Conservation (phyloP, 64 coral and sea anemone genomes). For the Stichodactyla helianthus region DNA sequence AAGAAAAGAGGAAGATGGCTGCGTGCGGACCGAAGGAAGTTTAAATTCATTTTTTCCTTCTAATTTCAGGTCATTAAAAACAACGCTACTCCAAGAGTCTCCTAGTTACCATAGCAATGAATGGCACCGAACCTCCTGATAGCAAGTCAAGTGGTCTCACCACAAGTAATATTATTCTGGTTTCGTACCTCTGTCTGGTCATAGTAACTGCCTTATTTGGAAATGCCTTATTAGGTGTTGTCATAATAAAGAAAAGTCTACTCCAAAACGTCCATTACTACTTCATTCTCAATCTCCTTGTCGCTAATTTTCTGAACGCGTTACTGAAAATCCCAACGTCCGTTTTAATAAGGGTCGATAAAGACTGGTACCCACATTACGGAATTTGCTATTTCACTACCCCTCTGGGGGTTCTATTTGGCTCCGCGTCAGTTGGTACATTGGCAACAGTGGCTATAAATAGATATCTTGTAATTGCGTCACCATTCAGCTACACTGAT, state of each 20-base stretch:
- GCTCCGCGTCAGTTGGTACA: conserved; percentile 83
- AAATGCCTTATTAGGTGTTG: conserved; percentile 66
- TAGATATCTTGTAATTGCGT: conserved; percentile 82
- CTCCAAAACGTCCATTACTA: conserved; percentile 88
- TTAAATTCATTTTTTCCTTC: neutral
- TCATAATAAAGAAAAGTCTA: conserved; percentile 70
- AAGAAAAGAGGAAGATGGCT: no score
- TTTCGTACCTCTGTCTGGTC: conserved; percentile 63
- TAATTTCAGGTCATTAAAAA: neutral
- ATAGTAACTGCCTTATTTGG: conserved; percentile 70
- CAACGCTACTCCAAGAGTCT: neutral
- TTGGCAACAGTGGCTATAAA: conserved; percentile 84
- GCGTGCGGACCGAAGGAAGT: no score
- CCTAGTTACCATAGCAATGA: conserved; percentile 5
- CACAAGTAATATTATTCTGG: conserved; percentile 48
- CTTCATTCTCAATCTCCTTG: conserved; percentile 79
- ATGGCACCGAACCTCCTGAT: conserved; percentile 2
- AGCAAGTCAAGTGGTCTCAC: conserved; percentile 23
- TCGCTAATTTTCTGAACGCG: conserved; percentile 80
- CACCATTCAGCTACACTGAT: conserved; percentile 78
- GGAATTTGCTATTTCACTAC: conserved; percentile 88
- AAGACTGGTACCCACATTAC: conserved; percentile 94
- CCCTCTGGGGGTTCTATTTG: conserved; percentile 92
- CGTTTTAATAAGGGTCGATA: conserved; percentile 67
- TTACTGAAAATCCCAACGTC: conserved; percentile 88